phyloP scores from a whole-genome alignment of 2,113 vertebrate species.

The Gadus chalcogrammus region DNA sequence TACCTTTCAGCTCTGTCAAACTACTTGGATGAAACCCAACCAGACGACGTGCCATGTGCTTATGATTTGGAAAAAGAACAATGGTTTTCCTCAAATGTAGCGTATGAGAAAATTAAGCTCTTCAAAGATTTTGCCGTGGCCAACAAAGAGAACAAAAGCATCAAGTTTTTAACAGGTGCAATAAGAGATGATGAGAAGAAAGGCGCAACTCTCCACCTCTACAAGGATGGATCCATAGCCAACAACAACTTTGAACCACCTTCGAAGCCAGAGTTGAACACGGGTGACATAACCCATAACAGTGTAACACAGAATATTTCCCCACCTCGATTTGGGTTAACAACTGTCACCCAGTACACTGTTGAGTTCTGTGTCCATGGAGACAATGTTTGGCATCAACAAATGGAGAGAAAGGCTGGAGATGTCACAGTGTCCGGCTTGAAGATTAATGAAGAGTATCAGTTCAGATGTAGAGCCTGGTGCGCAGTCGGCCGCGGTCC shows the following conservation, averaged over 20 bases:
- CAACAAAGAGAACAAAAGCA: constrained; percentile 29
- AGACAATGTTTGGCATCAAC: constrained; percentile 35
- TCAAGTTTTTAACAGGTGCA: constrained; percentile 16
- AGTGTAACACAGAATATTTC: constrained; percentile 39
- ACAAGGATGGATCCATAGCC: background rate
- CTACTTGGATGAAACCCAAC: constrained; percentile 20
- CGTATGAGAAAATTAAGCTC: constrained; percentile 12
- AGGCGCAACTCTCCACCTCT: constrained; percentile 31
- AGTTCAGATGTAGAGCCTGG: constrained; percentile 44
- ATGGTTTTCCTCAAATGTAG: constrained; percentile 11
- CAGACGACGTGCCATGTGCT: background rate
- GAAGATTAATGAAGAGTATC: constrained; percentile 33
- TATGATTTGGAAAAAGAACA: constrained; percentile 26
- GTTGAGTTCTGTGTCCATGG: constrained; percentile 34
- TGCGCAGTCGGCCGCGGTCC: constrained; percentile 39
- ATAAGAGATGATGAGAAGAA: constrained; percentile 4
- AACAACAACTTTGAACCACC: constrained; percentile 35
- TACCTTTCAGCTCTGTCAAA: constrained; percentile 9
- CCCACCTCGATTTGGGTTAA: constrained; percentile 35
- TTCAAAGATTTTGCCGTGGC: constrained; percentile 45
- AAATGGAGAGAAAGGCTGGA: background rate
- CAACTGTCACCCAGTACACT: constrained; percentile 35
- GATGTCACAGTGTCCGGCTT: constrained; percentile 32
- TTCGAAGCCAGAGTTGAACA: constrained; percentile 40
- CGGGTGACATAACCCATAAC: constrained; percentile 16